These are phyloP conservation scores for Alectura lathami DNA, from an alignment of 2,113 vertebrate species.

Conservation along the genomic window DNA sequence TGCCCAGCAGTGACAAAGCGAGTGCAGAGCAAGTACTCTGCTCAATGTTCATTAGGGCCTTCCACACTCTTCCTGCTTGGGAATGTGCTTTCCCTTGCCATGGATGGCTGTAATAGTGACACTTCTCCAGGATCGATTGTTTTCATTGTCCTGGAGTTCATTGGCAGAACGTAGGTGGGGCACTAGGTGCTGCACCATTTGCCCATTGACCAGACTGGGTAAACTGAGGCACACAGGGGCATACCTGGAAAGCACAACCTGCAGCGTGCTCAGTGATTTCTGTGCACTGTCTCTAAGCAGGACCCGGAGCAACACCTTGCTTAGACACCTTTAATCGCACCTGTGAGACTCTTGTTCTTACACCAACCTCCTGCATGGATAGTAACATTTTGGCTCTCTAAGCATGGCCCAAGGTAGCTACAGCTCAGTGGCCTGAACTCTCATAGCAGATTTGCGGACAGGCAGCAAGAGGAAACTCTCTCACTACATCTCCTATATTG, in stretches of 20 bases:
- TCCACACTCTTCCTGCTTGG: conserved; percentile 13
- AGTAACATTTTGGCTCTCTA: neutral
- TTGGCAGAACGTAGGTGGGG: neutral
- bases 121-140: neutral
- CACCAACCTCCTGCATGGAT: neutral
- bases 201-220: neutral
- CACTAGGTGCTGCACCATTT: neutral
- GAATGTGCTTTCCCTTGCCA: neutral
- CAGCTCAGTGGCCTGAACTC: conserved; percentile 4
- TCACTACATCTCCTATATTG: neutral
- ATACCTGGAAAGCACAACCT: neutral
- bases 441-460: neutral
- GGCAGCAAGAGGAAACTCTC: neutral
- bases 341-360: neutral
- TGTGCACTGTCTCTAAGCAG: neutral
- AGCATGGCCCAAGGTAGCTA: neutral
- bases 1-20: conserved; percentile 55
- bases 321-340: neutral
- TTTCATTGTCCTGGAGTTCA: neutral
- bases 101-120: neutral
- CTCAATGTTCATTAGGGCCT: conserved; percentile 46
- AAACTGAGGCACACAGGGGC: neutral
- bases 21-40: conserved; percentile 5
- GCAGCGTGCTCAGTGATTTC: neutral
- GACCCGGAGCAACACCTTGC: accelerated